Conservation (phyloP, 2,797 vertebrate genomes). For the Balearica regulorum region DNA sequence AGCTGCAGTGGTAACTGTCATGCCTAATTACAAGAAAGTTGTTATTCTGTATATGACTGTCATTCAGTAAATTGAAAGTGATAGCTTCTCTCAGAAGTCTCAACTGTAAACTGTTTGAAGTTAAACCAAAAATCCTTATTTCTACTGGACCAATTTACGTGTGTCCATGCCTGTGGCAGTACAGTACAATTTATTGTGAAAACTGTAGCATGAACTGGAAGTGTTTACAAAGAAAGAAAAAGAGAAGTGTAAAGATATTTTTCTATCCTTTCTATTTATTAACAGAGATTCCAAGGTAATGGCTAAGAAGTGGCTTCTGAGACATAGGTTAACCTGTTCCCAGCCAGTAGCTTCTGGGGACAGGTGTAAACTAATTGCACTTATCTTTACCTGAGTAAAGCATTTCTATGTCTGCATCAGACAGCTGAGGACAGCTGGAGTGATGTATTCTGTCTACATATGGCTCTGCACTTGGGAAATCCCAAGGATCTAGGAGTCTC, state of each 20-base stretch:
- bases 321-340: background rate
- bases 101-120: background rate
- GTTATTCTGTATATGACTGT: background rate
- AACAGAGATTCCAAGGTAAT: background rate
- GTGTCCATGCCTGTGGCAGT: background rate
- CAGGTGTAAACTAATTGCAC: background rate
- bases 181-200: background rate
- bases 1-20: background rate
- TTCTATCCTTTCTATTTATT: background rate
- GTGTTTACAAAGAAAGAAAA: background rate
- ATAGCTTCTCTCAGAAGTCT: background rate
- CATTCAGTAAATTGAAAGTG: background rate
- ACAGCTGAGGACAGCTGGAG: background rate
- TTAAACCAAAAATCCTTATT: background rate
- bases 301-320: background rate
- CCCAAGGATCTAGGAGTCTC: background rate
- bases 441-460: background rate
- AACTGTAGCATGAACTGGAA: background rate
- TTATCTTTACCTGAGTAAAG: background rate
- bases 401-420: background rate
- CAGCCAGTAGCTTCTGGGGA: background rate
- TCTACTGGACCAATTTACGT: background rate
- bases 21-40: background rate
- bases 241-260: background rate
- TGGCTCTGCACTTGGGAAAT: background rate